Percentiles rank a stretch among this genome's conserved stretches.
Conservation (phyloP, 2,113 vertebrate species). For the Perognathus longimembris region DNA sequence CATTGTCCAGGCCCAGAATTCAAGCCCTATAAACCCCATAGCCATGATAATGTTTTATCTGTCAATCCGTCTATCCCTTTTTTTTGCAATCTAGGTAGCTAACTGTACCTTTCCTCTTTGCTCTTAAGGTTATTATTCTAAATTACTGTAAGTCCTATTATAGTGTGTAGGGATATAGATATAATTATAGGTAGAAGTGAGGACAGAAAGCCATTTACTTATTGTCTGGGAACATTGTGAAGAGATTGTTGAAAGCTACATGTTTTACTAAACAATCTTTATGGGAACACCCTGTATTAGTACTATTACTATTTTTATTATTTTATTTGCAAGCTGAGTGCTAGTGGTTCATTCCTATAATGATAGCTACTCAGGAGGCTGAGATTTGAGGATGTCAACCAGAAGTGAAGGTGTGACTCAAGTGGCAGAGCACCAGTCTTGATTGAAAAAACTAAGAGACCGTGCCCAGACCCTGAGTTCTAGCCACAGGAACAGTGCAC, state of each 20-base stretch:
- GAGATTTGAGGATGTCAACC: too few relatives aligned
- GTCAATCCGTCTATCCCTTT: background rate
- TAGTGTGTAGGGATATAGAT: background rate
- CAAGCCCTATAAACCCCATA: background rate
- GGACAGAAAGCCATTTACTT: background rate
- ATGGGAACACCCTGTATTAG: slow-evolving; percentile 15
- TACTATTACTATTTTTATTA: background rate
- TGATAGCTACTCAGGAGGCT: too few relatives aligned
- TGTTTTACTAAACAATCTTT: slow-evolving; percentile 8
- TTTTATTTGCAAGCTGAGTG: too few relatives aligned
- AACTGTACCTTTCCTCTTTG: background rate
- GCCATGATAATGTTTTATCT: background rate
- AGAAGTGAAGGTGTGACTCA: too few relatives aligned
- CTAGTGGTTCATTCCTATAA: too few relatives aligned
- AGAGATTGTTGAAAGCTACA: background rate
- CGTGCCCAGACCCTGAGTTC: too few relatives aligned
- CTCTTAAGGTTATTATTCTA: background rate
- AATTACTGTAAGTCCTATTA: background rate
- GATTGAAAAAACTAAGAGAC: too few relatives aligned
- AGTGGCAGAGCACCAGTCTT: too few relatives aligned
- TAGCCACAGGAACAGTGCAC: too few relatives aligned
- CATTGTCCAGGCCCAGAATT: too few relatives aligned
- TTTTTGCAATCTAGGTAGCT: background rate
- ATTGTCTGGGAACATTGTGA: background rate
- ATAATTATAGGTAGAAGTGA: background rate